Evolutionary conservation across 2,113 vertebrate species (phyloP).

Genomic region (Istiophorus platypterus): DNA sequence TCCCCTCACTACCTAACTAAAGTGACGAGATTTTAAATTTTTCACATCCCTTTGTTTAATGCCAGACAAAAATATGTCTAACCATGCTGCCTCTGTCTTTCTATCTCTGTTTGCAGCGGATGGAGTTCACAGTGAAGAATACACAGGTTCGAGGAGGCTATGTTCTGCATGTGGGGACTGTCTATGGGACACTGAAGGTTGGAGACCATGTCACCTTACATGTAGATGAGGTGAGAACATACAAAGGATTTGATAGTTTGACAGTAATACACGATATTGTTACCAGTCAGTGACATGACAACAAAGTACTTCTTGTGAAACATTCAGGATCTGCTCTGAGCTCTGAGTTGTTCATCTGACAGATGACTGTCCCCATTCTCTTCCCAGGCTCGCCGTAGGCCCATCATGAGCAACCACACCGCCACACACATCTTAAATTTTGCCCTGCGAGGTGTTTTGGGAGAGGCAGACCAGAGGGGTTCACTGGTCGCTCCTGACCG

Average conservation of each 20-base stretch:
- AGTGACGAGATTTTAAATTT: neutral
- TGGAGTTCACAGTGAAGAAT: conserved; percentile 96
- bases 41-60: neutral
- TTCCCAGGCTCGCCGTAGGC: conserved; percentile 88
- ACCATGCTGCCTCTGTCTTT: neutral
- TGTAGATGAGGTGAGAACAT: conserved; percentile 91
- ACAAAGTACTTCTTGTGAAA: too few species aligned
- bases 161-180: conserved; percentile 91
- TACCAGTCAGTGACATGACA: too few species aligned
- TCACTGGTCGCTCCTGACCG: conserved; percentile 95
- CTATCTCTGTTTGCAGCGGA: conserved; percentile 84
- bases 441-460: conserved; percentile 91
- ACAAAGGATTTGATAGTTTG: neutral
- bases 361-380: neutral
- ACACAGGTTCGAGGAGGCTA: conserved; percentile 96
- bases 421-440: conserved; percentile 98
- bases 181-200: conserved; percentile 92
- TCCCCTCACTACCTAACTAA: neutral
- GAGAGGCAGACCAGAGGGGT: conserved; percentile 96
- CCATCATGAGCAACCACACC: conserved; percentile 98
- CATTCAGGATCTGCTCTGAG: too few species aligned
- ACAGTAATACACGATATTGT: neutral
- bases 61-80: neutral
- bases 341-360: neutral
- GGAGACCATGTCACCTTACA: conserved; percentile 90